Percentiles rank a stretch among this genome's conserved stretches.
Evolutionary conservation across 1,140 invertebrate genomes (phyloP).

Genomic region (Papilio polyxenes): DNA sequence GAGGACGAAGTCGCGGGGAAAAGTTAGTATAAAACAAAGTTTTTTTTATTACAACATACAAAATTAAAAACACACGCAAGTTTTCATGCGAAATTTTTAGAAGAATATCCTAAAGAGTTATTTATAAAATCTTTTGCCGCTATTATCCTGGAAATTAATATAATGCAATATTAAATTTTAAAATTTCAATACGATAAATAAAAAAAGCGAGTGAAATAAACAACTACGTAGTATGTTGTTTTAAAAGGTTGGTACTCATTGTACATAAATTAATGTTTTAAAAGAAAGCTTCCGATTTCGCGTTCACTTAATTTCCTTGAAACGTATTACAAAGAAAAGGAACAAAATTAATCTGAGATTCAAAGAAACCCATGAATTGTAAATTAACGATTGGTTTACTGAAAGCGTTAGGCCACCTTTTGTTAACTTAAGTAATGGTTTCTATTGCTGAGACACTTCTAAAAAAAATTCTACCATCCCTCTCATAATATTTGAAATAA

Average conservation of each 20-base stretch:
- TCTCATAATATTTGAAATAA: neutral
- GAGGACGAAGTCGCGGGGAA: too few relatives aligned
- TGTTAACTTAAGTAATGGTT: neutral
- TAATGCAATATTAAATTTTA: too few relatives aligned
- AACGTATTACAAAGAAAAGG: neutral
- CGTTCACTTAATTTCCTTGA: neutral
- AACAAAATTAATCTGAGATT: conserved; percentile 5
- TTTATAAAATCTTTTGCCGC: too few relatives aligned
- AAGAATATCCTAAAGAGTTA: too few relatives aligned
- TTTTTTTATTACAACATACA: too few relatives aligned
- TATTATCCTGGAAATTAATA: too few relatives aligned
- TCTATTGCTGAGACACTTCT: neutral
- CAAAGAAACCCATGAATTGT: conserved; percentile 1
- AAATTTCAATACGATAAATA: too few relatives aligned
- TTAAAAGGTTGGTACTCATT: neutral
- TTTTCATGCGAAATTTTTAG: too few relatives aligned
- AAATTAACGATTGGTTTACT: conserved; percentile 8
- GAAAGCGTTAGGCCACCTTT: neutral
- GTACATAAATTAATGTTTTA: neutral
- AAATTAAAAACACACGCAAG: too few relatives aligned
- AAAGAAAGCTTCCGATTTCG: neutral
- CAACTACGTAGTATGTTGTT: neutral
- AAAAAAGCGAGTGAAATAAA: neutral
- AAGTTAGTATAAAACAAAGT: too few relatives aligned
- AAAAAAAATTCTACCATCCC: neutral